These are phyloP conservation scores for Lagopus leucura DNA, from an alignment of 2,113 vertebrate species.

Conservation along the genomic window DNA sequence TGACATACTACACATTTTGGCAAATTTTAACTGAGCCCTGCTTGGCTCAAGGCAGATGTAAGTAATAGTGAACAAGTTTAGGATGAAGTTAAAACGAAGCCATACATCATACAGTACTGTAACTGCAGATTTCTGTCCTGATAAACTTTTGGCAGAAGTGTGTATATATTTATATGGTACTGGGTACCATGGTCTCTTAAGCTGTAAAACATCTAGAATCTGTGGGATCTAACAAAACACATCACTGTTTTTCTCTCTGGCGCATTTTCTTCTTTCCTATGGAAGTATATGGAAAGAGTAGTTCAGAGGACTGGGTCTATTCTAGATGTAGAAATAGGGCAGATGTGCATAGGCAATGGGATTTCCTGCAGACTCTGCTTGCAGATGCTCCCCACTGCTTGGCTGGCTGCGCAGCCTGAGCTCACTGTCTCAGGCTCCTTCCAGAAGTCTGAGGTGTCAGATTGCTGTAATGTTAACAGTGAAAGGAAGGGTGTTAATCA, in stretches of 20 bases:
- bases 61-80: neutral
- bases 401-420: neutral
- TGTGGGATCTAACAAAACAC: neutral
- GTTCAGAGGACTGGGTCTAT: neutral
- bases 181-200: neutral
- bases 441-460: neutral
- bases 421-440: neutral
- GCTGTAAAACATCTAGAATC: neutral
- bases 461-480: neutral
- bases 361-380: neutral
- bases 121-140: neutral
- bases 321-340: neutral
- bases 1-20: neutral
- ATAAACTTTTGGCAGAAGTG: neutral
- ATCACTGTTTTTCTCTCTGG: neutral
- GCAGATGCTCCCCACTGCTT: neutral
- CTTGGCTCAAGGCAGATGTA: neutral
- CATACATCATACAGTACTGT: accelerated
- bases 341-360: neutral
- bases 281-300: neutral
- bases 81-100: neutral
- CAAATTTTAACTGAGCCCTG: neutral
- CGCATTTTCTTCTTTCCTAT: neutral
- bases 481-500: neutral
- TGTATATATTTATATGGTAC: neutral